These are phyloP conservation scores for Drosophila eugracilis DNA, from an alignment of 1,140 invertebrate genomes.

Conservation along the genomic window DNA sequence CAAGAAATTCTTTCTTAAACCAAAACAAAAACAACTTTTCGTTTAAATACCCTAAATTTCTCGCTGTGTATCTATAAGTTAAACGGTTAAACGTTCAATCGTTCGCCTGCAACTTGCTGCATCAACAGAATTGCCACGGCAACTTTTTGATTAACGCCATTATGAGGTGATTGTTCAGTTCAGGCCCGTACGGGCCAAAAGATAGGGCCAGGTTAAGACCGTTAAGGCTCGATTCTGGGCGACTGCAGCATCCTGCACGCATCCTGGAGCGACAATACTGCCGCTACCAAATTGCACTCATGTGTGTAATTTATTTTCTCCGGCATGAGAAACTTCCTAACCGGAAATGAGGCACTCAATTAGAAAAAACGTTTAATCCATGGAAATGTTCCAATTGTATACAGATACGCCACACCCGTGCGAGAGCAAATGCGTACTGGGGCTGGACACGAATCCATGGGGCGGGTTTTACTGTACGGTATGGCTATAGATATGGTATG, in stretches of 20 bases:
- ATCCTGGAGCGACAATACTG: slow-evolving; percentile 41
- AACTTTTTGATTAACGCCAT: slow-evolving; percentile 83
- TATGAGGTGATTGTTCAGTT: slow-evolving; percentile 81
- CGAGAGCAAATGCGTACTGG: slow-evolving; percentile 3
- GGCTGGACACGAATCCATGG: slow-evolving; percentile 20
- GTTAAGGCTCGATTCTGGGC: slow-evolving; percentile 29
- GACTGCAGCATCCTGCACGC: slow-evolving; percentile 29
- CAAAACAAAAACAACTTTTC: too few species aligned
- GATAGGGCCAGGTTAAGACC: slow-evolving; percentile 62
- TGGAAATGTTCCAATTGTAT: slow-evolving; percentile 74
- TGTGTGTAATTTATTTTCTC: slow-evolving; percentile 84
- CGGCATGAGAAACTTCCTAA: slow-evolving; percentile 83
- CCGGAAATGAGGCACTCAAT: slow-evolving; percentile 82
- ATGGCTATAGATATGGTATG: neutral
- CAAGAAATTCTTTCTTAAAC: too few species aligned
- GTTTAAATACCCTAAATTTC: too few species aligned
- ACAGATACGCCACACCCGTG: slow-evolving; percentile 34
- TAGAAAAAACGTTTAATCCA: slow-evolving; percentile 82
- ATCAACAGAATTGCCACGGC: slow-evolving; percentile 54
- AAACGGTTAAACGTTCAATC: slow-evolving; percentile 68
- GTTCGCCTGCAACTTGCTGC: slow-evolving; percentile 50
- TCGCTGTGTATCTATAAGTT: slow-evolving; percentile 23
- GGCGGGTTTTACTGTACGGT: neutral
- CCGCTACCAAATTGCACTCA: slow-evolving; percentile 75
- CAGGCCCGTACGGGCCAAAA: slow-evolving; percentile 30